Percentiles rank a stretch among this genome's conserved stretches.
Conservation (phyloP, 1,140 invertebrate genomes). For the Orius insidiosus region DNA sequence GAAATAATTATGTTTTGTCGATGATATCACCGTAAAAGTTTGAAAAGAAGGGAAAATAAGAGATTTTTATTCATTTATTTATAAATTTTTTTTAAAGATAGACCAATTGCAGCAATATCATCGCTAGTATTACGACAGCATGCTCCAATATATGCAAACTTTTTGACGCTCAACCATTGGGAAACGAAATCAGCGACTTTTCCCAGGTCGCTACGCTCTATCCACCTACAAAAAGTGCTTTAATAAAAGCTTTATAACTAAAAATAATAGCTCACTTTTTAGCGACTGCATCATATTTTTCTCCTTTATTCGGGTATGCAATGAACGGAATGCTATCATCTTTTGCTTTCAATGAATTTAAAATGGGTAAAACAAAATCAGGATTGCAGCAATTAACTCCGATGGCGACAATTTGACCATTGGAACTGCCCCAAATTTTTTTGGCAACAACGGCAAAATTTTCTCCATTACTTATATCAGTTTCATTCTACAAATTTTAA, state of each 20-base stretch:
- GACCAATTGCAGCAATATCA: slow-evolving; percentile 30
- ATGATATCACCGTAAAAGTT: too few relatives aligned
- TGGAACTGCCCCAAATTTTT: slow-evolving; percentile 41
- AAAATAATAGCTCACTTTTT: slow-evolving; percentile 7
- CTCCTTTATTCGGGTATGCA: slow-evolving; percentile 57
- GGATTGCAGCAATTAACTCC: slow-evolving; percentile 75
- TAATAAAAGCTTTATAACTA: not conserved
- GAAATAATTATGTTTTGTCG: too few relatives aligned
- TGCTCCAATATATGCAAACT: not conserved
- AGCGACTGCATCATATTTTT: slow-evolving; percentile 22
- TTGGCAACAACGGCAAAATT: slow-evolving; percentile 41
- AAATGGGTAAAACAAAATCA: slow-evolving; percentile 33
- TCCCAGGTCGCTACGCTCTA: not conserved
- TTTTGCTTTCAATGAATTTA: slow-evolving; percentile 30
- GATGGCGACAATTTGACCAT: slow-evolving; percentile 52
- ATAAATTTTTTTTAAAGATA: too few relatives aligned
- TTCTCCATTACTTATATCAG: slow-evolving; percentile 53
- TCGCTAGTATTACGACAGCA: slow-evolving; percentile 35
- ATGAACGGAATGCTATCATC: slow-evolving; percentile 37
- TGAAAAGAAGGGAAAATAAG: too few relatives aligned
- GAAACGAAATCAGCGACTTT: not conserved
- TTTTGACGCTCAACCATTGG: not conserved
- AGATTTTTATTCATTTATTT: too few relatives aligned
- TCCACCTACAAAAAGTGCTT: not conserved
- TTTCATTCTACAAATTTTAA: slow-evolving; percentile 35